phyloP scores from a whole-genome alignment of 1,140 invertebrate genomes.

The Listronotus bonariensis region DNA sequence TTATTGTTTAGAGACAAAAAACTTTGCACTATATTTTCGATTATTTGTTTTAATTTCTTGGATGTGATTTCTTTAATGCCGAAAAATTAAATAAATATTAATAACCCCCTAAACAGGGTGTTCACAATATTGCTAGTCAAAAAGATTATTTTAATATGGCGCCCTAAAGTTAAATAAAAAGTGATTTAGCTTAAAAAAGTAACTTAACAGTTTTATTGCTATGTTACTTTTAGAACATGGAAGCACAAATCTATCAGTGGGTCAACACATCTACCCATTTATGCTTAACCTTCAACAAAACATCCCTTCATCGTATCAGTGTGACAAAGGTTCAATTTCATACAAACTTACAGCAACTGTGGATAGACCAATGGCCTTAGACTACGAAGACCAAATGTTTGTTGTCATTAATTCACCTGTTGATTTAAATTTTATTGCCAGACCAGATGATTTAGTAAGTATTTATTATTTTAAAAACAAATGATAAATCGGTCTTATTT shows the following conservation, averaged over 20 bases:
- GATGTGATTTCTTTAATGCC: too few relatives aligned
- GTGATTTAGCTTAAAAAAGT: too few relatives aligned
- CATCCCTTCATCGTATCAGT: constrained; percentile 39
- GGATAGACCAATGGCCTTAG: constrained; percentile 41
- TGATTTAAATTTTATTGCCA: constrained; percentile 35
- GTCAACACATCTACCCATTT: constrained; percentile 45
- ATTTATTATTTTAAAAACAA: too few relatives aligned
- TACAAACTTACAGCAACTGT: constrained; percentile 42
- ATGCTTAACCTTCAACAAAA: constrained; percentile 34
- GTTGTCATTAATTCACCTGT: constrained; percentile 38
- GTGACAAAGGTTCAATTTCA: constrained; percentile 34
- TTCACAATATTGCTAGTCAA: too few relatives aligned
- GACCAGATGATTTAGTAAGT: constrained; percentile 37
- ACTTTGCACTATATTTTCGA: too few relatives aligned
- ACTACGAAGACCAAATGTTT: constrained; percentile 41
- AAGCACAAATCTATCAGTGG: constrained; percentile 26
- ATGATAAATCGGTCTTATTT: too few relatives aligned
- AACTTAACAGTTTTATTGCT: background rate
- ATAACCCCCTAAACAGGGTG: too few relatives aligned
- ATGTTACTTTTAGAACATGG: constrained; percentile 34
- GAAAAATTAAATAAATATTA: too few relatives aligned
- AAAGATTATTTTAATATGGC: too few relatives aligned
- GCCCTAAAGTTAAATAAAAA: too few relatives aligned
- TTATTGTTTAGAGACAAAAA: too few relatives aligned
- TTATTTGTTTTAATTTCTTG: too few relatives aligned